These are phyloP conservation scores for Isotomurus palustris DNA, from an alignment of 2,888 invertebrate genomes.

Conservation along the genomic window DNA sequence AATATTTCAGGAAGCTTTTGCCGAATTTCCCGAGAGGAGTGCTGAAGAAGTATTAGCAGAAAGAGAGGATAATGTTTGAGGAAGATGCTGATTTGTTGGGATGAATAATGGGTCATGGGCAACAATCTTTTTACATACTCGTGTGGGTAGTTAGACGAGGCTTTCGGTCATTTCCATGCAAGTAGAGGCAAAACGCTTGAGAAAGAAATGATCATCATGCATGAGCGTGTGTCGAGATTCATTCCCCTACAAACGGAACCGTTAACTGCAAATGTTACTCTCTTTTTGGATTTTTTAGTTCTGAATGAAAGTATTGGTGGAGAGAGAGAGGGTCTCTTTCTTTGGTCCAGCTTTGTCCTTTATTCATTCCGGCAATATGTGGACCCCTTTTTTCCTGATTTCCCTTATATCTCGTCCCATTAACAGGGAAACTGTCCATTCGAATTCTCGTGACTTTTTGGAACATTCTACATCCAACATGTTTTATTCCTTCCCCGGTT, in stretches of 20 bases:
- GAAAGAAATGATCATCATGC: too few relatives aligned
- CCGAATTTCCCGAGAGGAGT: too few relatives aligned
- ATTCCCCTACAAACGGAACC: conserved; percentile 27
- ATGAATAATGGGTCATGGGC: conserved; percentile 28
- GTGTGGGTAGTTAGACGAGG: too few relatives aligned
- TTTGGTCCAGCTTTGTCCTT: conserved; percentile 14
- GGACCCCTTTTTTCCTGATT: conserved; percentile 11
- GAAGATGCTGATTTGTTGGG: conserved; percentile 28
- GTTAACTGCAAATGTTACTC: conserved; percentile 41
- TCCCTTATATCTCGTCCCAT: conserved; percentile 9
- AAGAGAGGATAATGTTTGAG: too few relatives aligned
- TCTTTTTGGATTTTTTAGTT: conserved; percentile 13
- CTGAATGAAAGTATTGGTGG: neutral
- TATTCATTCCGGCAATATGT: conserved; percentile 13
- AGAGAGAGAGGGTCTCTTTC: too few relatives aligned
- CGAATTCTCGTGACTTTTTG: neutral
- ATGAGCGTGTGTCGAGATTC: too few relatives aligned
- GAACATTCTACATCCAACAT: too few relatives aligned
- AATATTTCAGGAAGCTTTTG: too few relatives aligned
- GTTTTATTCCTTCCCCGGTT: too few relatives aligned
- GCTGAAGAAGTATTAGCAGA: too few relatives aligned
- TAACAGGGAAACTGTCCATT: conserved; percentile 7
- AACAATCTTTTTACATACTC: too few relatives aligned
- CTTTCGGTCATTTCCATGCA: conserved; percentile 30
- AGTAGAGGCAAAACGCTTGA: too few relatives aligned